phyloP scores from a whole-genome alignment of 37 sponge, comb jelly and placozoan genomes.

The Petrosia ficiformis region DNA sequence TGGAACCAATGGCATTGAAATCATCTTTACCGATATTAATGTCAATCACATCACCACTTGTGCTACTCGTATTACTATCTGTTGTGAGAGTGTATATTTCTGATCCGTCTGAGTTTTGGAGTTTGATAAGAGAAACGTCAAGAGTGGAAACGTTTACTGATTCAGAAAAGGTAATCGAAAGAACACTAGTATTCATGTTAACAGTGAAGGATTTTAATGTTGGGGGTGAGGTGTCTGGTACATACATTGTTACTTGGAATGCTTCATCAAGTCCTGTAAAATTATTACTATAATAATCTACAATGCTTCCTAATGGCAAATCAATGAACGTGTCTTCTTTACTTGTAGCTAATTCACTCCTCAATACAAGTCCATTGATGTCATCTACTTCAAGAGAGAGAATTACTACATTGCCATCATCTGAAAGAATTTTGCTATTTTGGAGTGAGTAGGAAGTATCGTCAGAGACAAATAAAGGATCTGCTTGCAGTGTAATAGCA shows the following conservation, averaged over 20 bases:
- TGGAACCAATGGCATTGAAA: constrained; percentile 60
- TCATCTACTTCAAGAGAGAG: constrained; percentile 45
- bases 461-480: constrained; percentile 4
- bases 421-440: constrained; percentile 4
- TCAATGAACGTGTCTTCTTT: constrained; percentile 54
- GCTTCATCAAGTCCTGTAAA: constrained; percentile 33
- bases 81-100: constrained; percentile 32
- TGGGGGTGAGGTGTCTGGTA: constrained; percentile 64
- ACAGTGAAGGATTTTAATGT: constrained; percentile 32
- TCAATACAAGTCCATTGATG: constrained; percentile 53
- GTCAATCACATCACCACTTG: constrained; percentile 42
- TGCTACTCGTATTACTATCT: constrained; percentile 37
- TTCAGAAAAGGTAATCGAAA: constrained; percentile 73
- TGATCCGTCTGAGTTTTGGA: constrained; percentile 62
- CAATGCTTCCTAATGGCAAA: constrained; percentile 52
- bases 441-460: constrained; percentile 40
- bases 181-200: constrained; percentile 34
- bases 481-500: constrained; percentile 67
- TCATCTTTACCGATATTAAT: constrained; percentile 49
- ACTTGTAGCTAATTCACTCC: constrained; percentile 51
- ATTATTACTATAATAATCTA: constrained; percentile 59
- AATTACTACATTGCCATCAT: constrained; percentile 41
- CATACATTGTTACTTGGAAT: constrained; percentile 33
- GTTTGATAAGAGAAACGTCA: constrained; percentile 48
- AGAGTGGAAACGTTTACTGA: constrained; percentile 66